Base-by-base conservation (phyloP, 2,797 vertebrate species). In the Sebastes diaconus region DNA sequence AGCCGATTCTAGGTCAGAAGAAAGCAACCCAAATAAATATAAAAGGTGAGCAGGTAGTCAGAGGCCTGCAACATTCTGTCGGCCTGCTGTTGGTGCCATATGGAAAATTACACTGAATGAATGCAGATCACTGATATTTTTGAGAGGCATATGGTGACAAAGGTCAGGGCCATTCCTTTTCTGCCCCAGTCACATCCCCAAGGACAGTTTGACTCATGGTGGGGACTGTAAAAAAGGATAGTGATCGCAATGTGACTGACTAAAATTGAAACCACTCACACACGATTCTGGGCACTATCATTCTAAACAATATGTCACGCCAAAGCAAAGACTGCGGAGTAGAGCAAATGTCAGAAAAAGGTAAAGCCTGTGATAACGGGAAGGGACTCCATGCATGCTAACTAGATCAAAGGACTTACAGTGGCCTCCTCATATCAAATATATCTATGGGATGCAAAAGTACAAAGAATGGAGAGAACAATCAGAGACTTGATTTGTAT, bases 141-240 rank as follows among this genome's bases (percentile, higher is more conserved):
- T 85, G 68, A 77, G 78, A 83, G 76, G 70, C 83, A 90, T 87
- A 69, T 87, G 87, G 78, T 85, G 57, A 86, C 70, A 87, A 90
- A 87, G 80, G 79, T 89, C 82, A 84, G 72, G 75, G 73, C 69
- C 73, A 36, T 55, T 81, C 79, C 79, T 59, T 68, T 39, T 79
- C 64, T 80, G 77, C 29, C 71, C 50, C 8, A 14, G 70, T 84
- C 83, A 77, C 57, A 42, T 86, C 82, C 74, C 84, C 66, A 64
- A 82, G 78, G 80, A 73, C 25, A 80, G 50, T 72, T 81, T 72
- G 36, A 84, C 29, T 84, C 42, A 18, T 73, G 50, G 66, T 14
- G 36, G 13, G 34, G 58, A 83, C 63, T 81, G 52, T 57, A 42
- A 61, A 81, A 78, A 73, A 67, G 13, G 34, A 65, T 16, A 22